These are phyloP conservation scores for Apteryx owenii DNA, from an alignment of 2,113 vertebrate genomes.

Conservation along the genomic window DNA sequence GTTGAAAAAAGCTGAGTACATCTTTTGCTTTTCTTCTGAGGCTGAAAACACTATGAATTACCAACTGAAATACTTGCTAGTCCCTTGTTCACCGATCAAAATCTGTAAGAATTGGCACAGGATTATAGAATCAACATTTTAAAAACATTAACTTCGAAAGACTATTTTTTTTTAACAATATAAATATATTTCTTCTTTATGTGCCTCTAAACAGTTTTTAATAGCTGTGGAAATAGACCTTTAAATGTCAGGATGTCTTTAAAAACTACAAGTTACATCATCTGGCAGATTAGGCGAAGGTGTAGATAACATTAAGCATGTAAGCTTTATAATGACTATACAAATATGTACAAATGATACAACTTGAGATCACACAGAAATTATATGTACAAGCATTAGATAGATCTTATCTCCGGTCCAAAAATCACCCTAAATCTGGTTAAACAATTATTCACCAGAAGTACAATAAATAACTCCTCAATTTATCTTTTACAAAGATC, in stretches of 20 bases:
- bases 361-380: conserved; percentile 44
- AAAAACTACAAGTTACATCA: not conserved
- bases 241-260: conserved; percentile 19
- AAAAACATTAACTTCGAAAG: conserved; percentile 42
- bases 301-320: conserved; percentile 53
- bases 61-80: not conserved
- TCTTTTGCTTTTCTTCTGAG: conserved; percentile 21
- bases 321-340: not conserved
- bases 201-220: conserved; percentile 53
- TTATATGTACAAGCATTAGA: conserved; percentile 17
- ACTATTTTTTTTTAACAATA: not conserved
- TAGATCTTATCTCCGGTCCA: conserved; percentile 37
- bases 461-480: conserved; percentile 55
- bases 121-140: not conserved
- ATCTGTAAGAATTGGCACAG: conserved; percentile 12
- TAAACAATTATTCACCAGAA: conserved; percentile 34
- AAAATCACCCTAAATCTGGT: conserved; percentile 38
- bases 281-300: not conserved
- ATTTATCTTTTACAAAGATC: conserved; percentile 56
- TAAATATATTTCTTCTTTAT: conserved; percentile 39
- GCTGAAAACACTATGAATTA: not conserved
- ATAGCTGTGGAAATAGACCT: conserved; percentile 47
- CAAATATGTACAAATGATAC: conserved; percentile 53
- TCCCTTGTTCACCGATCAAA: conserved; percentile 10
- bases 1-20: not conserved